A percentile compares a stretch with the other conserved stretches of the same genome.
Conservation (phyloP, 2,888 invertebrate species). For the Cecidostiba fungosa region DNA sequence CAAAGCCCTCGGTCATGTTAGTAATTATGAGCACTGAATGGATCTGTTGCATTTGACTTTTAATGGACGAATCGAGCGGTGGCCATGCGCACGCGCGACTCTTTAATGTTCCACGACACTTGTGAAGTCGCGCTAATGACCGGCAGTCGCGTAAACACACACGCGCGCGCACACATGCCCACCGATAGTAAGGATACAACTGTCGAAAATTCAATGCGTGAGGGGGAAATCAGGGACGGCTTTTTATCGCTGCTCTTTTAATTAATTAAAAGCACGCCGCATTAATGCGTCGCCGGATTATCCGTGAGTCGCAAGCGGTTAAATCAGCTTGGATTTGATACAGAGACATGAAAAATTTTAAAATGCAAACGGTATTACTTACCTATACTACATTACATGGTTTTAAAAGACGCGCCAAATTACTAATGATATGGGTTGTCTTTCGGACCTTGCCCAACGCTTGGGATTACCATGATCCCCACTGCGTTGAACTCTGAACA, state of each 20-base stretch:
- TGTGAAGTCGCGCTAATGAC: conserved; percentile 69
- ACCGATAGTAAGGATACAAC: conserved; percentile 44
- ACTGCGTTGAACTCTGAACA: too few species aligned
- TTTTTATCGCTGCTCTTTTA: conserved; percentile 25
- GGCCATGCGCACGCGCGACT: conserved; percentile 64
- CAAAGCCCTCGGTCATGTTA: conserved; percentile 64
- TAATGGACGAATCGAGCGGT: conserved; percentile 73
- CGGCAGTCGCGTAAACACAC: conserved; percentile 22
- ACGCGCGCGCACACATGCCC: neutral
- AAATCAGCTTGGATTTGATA: too few species aligned
- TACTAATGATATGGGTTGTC: too few species aligned
- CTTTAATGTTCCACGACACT: conserved; percentile 68
- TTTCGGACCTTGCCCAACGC: too few species aligned
- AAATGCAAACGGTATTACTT: too few species aligned
- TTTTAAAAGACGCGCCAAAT: too few species aligned
- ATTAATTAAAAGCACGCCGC: conserved; percentile 22
- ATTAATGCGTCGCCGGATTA: conserved; percentile 15
- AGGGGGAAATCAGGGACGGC: neutral
- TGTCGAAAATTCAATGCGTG: conserved; percentile 49
- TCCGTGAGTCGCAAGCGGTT: conserved; percentile 1
- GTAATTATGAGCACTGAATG: conserved; percentile 76
- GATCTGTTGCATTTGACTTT: conserved; percentile 77
- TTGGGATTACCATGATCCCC: too few species aligned
- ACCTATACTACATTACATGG: too few species aligned
- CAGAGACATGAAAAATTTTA: too few species aligned